Evolutionary conservation across 2,888 invertebrate species (phyloP).

Genomic region (Diaprepes abbreviatus): DNA sequence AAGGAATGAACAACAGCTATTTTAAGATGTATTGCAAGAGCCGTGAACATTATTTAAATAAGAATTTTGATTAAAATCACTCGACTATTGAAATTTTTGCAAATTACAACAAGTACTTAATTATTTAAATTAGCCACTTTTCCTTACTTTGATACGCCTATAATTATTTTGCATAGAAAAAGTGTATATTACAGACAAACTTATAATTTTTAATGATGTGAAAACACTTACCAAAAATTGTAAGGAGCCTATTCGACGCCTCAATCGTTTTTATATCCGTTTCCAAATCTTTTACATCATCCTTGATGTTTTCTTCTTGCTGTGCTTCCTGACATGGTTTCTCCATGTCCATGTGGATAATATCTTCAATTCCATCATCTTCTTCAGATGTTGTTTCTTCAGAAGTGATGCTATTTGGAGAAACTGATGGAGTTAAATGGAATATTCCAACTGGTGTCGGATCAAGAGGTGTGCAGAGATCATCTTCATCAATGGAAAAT

Average conservation of each 20-base stretch:
- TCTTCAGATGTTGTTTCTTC: slow-evolving; percentile 48
- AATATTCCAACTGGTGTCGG: slow-evolving; percentile 53
- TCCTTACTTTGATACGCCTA: too few species aligned
- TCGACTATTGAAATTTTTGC: too few species aligned
- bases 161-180: too few species aligned
- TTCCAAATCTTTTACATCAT: slow-evolving; percentile 20
- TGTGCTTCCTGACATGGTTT: slow-evolving; percentile 1
- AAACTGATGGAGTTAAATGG: slow-evolving; percentile 42
- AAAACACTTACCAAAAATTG: slow-evolving; percentile 13
- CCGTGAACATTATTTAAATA: too few species aligned
- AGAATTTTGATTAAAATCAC: too few species aligned
- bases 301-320: background rate
- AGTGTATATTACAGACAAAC: too few species aligned
- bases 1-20: too few species aligned
- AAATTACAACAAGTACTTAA: too few species aligned
- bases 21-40: too few species aligned
- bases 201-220: too few species aligned
- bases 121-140: too few species aligned
- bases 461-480: slow-evolving; percentile 56
- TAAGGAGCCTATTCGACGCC: background rate
- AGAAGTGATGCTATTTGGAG: slow-evolving; percentile 42
- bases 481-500: slow-evolving; percentile 60
- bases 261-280: background rate
- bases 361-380: slow-evolving; percentile 47
- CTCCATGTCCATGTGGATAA: slow-evolving; percentile 27